These are phyloP conservation scores for Poecile montanus DNA, from an alignment of 2,797 vertebrate genomes.

Conservation along the genomic window DNA sequence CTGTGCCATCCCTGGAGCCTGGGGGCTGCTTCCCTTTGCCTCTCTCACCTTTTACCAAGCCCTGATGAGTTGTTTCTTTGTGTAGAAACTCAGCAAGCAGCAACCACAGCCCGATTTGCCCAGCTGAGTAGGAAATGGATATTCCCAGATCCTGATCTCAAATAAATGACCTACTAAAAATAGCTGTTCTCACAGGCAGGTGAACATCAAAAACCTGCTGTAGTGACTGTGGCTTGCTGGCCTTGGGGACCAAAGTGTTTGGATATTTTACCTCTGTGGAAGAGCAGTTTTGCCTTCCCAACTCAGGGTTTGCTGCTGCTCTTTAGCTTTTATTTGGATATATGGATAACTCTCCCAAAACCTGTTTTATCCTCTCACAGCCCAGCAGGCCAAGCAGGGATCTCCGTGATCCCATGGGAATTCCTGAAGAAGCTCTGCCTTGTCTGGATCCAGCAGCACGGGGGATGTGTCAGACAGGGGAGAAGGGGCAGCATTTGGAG, in stretches of 20 bases:
- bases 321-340: neutral
- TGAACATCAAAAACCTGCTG: neutral
- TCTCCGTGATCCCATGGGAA: fast-evolving
- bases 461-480: neutral
- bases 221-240: neutral
- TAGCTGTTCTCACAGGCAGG: neutral
- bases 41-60: neutral
- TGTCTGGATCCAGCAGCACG: neutral
- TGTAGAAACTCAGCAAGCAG: neutral
- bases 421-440: neutral
- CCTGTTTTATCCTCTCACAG: neutral
- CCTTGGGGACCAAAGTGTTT: neutral
- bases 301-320: neutral
- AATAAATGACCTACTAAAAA: constrained; percentile 24
- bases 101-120: neutral
- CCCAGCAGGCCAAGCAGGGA: neutral
- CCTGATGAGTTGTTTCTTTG: neutral
- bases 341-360: fast-evolving
- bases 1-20: neutral
- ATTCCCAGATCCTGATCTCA: neutral
- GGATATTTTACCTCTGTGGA: neutral
- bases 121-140: neutral
- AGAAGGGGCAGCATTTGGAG: neutral
- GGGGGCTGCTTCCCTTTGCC: neutral
- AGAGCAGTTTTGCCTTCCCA: neutral